phyloP scores from a whole-genome alignment of 1,140 invertebrate species.

The Gonioctena quinquepunctata region DNA sequence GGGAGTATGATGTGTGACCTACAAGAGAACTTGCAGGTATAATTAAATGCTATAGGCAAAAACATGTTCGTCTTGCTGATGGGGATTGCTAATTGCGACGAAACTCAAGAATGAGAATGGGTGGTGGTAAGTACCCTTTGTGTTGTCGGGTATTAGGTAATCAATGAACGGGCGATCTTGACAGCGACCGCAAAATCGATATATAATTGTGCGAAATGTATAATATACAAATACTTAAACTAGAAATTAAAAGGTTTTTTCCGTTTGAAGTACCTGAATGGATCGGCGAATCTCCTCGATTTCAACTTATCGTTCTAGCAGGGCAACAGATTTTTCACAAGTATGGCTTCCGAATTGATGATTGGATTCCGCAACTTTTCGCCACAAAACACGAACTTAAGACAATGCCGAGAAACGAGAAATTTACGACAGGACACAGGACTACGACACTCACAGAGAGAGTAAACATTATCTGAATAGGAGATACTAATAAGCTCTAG shows the following conservation, averaged over 20 bases:
- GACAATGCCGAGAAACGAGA: too few relatives aligned
- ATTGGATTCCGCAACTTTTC: background rate
- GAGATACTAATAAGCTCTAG: too few relatives aligned
- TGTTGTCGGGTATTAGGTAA: slow-evolving; percentile 17
- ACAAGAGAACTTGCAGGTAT: slow-evolving; percentile 57
- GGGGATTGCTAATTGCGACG: background rate
- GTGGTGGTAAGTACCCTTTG: background rate
- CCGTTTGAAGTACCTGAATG: background rate
- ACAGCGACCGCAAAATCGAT: background rate
- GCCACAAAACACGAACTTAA: background rate
- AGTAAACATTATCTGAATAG: too few relatives aligned
- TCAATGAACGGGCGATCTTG: background rate
- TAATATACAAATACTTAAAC: background rate
- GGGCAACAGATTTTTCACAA: background rate
- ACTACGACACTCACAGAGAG: too few relatives aligned
- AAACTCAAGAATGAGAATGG: background rate
- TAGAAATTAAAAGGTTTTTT: background rate
- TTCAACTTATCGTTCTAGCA: background rate
- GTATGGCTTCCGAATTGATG: background rate
- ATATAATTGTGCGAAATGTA: background rate
- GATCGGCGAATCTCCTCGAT: background rate
- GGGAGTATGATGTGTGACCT: slow-evolving; percentile 44
- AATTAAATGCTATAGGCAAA: slow-evolving; percentile 25
- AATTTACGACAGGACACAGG: too few relatives aligned
- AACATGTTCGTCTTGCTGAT: slow-evolving; percentile 8